Evolutionary conservation across 2,888 invertebrate genomes (phyloP).

Genomic region (Xanthia icteritia): DNA sequence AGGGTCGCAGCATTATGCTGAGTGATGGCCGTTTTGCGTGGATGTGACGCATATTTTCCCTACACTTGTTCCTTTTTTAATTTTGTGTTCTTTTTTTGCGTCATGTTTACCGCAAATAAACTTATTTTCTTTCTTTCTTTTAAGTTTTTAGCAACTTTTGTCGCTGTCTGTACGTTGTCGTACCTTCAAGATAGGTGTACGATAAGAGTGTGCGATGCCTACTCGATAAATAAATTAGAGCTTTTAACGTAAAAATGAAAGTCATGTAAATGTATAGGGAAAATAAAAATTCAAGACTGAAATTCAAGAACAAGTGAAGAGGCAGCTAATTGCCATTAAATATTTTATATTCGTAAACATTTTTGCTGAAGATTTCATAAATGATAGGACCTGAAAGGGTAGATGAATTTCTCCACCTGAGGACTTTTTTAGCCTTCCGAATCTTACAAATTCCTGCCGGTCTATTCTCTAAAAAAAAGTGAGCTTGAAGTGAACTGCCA

Average conservation of each 20-base stretch:
- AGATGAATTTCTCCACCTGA: neutral
- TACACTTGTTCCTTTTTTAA: too few relatives aligned
- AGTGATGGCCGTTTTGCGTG: too few relatives aligned
- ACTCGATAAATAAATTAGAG: constrained; percentile 50
- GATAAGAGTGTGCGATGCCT: constrained; percentile 3
- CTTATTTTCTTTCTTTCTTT: too few relatives aligned
- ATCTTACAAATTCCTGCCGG: neutral
- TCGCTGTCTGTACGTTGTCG: neutral
- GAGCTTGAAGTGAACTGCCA: neutral
- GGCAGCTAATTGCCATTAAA: constrained; percentile 1
- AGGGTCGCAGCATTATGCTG: too few relatives aligned
- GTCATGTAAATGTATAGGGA: constrained; percentile 30
- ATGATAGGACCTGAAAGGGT: too few relatives aligned
- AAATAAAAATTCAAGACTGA: constrained; percentile 6
- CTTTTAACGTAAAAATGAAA: constrained; percentile 44
- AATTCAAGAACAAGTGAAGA: neutral
- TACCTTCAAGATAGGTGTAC: neutral
- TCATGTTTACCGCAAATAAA: too few relatives aligned
- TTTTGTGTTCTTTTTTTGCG: too few relatives aligned
- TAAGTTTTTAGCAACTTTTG: neutral
- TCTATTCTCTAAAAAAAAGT: neutral
- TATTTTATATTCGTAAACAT: constrained; percentile 18
- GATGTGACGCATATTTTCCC: too few relatives aligned
- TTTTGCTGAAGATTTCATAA: neutral
- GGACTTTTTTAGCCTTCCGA: neutral